Base-by-base conservation (phyloP, 1,140 invertebrate genomes). In the Ladona fulva region DNA sequence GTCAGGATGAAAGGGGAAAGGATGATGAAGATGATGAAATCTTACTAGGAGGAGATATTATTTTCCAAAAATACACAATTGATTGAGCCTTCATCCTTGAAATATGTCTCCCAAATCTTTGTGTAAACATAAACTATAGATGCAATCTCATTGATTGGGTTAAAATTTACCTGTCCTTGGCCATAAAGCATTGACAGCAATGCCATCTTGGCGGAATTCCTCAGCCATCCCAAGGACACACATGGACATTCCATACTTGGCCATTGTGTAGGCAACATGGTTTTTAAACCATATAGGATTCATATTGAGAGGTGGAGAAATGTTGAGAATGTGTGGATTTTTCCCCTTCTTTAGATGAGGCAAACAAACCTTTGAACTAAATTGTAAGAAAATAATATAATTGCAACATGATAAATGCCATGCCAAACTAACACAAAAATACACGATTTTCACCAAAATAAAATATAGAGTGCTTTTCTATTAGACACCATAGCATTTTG, bases 231-330 rank as follows among this genome's bases (percentile, higher is more conserved):
- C 97, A 16, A 99, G 86, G 0, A 95, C 96, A 86, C 97, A 99
- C 95, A 99, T 96, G 0, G 96, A 98, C 98, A 99, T 99, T 24
- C 97, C 97, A 84, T 97, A 99, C 83, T 99, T 99, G 0, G 97
- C 94, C 91, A 99, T 98, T 0, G 97, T 99, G 84, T 99, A 99
- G 0, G 96, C 97, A 76, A 98, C 92, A 87, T 99, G 94, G 81
- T 93, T 89, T 77, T 90, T 89, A 84, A 99, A 99, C 97, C 98
- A 99, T 80, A 90, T 86, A 0, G 94, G 89, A 79, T 92, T 90
- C 91, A 99, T 90, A 83, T 93, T 96, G 12, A 99, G 85, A 1
- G 98, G 98, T 24, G 98, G 98, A 78, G 95, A 97, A 12, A 99
- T 87, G 84, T 99, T 99, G 6, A 99, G 87, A 82, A 99, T 98